Percentiles rank a stretch among this genome's conserved stretches.
These are phyloP conservation scores for Dipodomys ordii DNA, from an alignment of 2,113 vertebrate species.

Conservation along the genomic window DNA sequence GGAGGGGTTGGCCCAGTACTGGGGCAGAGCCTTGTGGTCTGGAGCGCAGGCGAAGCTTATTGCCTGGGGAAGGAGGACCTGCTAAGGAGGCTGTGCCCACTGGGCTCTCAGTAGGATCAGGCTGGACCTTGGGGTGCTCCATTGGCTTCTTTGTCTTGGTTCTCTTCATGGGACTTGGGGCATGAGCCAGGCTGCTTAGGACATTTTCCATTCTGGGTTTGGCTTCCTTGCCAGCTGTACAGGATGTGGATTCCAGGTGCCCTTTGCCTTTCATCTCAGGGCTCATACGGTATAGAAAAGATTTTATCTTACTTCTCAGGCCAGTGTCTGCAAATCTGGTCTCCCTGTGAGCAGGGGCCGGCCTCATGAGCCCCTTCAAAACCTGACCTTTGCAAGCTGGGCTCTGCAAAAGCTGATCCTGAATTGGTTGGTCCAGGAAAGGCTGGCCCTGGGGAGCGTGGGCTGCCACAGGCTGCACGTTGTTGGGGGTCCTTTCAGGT, in stretches of 20 bases:
- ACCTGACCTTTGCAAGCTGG: not conserved
- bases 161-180: not conserved
- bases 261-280: constrained; percentile 40
- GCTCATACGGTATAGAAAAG: constrained; percentile 37
- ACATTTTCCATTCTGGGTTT: constrained; percentile 18
- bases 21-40: not conserved
- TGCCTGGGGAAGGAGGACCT: not conserved
- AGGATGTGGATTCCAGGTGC: not conserved
- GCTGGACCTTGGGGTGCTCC: not conserved
- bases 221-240: not conserved
- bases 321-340: constrained; percentile 30
- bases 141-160: not conserved
- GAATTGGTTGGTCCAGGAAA: not conserved
- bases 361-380: not conserved
- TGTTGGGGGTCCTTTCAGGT: not conserved
- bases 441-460: not conserved
- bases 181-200: constrained; percentile 6
- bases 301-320: constrained; percentile 61
- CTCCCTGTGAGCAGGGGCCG: not conserved
- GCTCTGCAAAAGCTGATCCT: not conserved
- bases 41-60: not conserved
- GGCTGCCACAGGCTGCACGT: not conserved
- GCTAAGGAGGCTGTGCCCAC: not conserved
- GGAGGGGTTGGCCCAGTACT: not conserved
- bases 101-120: not conserved